A percentile compares a stretch with the other conserved stretches of the same genome.
phyloP scores from a whole-genome alignment of 2,888 invertebrate species.

The Theretra japonica region DNA sequence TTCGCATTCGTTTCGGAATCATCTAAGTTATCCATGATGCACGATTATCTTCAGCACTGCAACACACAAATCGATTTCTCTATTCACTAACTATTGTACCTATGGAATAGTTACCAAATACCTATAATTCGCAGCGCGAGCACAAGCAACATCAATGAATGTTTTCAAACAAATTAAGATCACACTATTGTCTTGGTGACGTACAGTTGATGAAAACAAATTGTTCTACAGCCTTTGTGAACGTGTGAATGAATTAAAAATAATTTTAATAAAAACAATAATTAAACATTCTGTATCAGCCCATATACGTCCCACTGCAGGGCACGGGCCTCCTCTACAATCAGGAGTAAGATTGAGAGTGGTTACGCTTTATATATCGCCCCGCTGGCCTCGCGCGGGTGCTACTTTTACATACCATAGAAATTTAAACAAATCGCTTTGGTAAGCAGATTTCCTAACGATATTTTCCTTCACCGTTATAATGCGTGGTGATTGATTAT shows the following conservation, averaged over 20 bases:
- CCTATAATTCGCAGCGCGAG: not conserved
- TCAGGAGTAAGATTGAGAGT: no score
- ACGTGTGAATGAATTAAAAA: not conserved
- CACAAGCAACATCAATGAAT: not conserved
- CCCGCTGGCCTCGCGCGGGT: no score
- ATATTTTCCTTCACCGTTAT: no score
- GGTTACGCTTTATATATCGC: no score
- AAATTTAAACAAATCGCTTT: no score
- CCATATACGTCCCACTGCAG: no score
- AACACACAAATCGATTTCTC: not conserved
- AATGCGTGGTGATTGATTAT: no score
- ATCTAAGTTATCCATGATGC: slow-evolving; percentile 63
- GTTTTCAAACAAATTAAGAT: not conserved
- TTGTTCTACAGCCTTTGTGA: not conserved
- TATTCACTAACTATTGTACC: not conserved
- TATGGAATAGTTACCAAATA: not conserved
- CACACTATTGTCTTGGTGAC: not conserved
- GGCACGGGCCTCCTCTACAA: no score
- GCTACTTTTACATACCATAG: no score
- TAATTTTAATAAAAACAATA: no score
- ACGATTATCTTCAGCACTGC: slow-evolving; percentile 30
- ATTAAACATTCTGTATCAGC: no score
- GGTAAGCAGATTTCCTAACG: no score
- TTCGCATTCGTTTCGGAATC: slow-evolving; percentile 87
- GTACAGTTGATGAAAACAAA: not conserved